Percentiles rank a stretch among this genome's conserved stretches.
These are phyloP conservation scores for Kuschelorhynchus macadamiae DNA, from an alignment of 2,888 invertebrate species.

Conservation along the genomic window DNA sequence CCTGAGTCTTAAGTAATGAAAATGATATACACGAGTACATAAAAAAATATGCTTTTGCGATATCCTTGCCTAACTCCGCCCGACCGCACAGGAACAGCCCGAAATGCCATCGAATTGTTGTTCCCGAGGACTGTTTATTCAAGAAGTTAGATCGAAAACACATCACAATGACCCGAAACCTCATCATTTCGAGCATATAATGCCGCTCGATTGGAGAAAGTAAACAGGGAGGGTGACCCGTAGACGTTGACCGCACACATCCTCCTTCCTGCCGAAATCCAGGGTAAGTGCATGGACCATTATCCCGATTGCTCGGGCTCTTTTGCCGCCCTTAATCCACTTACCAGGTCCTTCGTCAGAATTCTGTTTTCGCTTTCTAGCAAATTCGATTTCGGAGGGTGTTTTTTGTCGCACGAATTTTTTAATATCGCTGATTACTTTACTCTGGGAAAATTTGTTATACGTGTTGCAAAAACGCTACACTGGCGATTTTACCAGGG, in stretches of 20 bases:
- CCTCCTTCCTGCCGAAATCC: constrained; percentile 58
- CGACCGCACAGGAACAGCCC: too few relatives aligned
- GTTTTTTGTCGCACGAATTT: constrained; percentile 24
- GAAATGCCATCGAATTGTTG: too few relatives aligned
- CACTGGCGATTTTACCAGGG: too few relatives aligned
- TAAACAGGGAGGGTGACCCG: constrained; percentile 44
- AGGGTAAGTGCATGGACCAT: constrained; percentile 69
- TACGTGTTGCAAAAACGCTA: neutral
- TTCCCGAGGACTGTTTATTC: constrained; percentile 19
- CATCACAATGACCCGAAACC: constrained; percentile 40
- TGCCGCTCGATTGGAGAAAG: constrained; percentile 48
- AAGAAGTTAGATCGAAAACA: constrained; percentile 40
- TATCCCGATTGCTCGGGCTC: constrained; percentile 68
- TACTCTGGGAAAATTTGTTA: neutral
- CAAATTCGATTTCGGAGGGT: constrained; percentile 20
- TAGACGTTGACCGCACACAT: constrained; percentile 42
- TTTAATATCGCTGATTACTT: constrained; percentile 25
- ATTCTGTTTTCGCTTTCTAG: constrained; percentile 11
- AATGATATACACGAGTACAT: too few relatives aligned
- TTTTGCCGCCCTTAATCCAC: constrained; percentile 67
- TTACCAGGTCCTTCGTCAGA: constrained; percentile 52
- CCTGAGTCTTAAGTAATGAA: too few relatives aligned
- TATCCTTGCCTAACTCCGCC: too few relatives aligned
- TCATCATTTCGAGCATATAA: constrained; percentile 42
- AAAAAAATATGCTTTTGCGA: too few relatives aligned